Base-by-base conservation (phyloP, 2,113 vertebrate genomes). In the Limnothrissa miodon region DNA sequence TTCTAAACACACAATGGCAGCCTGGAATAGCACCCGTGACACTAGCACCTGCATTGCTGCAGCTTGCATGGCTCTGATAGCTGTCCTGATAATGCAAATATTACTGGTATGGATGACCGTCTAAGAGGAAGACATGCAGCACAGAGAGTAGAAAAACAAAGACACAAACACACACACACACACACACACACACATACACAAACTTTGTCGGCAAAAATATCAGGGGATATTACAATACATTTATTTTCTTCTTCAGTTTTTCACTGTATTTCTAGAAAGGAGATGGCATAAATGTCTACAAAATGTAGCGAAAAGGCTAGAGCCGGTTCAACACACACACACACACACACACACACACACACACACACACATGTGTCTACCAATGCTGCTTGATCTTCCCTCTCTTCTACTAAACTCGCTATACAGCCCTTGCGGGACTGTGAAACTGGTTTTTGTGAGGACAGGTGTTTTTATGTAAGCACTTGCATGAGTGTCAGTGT, bases 381-480 rank as follows among this genome's bases (percentile, higher is more conserved):
- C 59, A 62, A n/a, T 29, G 25, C 59, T 29, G 59, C 59, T 62
- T 56, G 51, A 56, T 21, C 51, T 56, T 56, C 51, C 51, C 59
- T 62, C n/a, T 62, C 59, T 29, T 25, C 11, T 11, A 62, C 59
- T 29, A 62, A 62, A 62, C 59, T n/a, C 59, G 59, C 59, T 62
- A n/a, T 62, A 21, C 39, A 85, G 70, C 66, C 42, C 17, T 4
- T 79, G 66, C 90, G 86, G 84, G 87, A 80, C 79, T 29, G 59
- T 62, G 87, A n/a, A 62, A 62, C 70, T 42, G 29, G 59, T 33
- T 66, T 66, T n/a, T 66, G 25, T 66, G 59, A 11, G 25, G n/a
- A 25, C 11, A 66, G n/a, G 59, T 66, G n/a, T 66, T 33, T 66
- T 25, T 7, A 25, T 66, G 59, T 66, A 33, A 29, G 59, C 29